phyloP scores from a whole-genome alignment of 2,113 vertebrate species.

The Pomatorhinus ruficollis region DNA sequence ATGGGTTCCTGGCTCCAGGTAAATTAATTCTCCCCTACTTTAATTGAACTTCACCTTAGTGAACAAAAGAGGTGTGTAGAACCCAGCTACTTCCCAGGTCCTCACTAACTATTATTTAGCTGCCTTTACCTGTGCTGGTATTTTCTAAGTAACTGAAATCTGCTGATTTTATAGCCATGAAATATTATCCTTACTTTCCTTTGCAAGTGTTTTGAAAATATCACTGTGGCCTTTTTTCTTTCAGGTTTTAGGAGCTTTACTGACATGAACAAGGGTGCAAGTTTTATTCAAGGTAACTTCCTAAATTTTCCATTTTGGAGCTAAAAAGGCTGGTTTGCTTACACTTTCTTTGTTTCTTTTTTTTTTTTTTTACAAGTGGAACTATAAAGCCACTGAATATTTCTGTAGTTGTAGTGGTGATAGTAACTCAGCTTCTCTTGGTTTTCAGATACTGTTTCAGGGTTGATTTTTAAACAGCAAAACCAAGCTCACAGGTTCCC shows the following conservation, averaged over 20 bases:
- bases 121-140: neutral
- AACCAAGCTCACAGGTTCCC: neutral
- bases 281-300: neutral
- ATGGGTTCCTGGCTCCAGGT: neutral
- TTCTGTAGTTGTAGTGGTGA: neutral
- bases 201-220: neutral
- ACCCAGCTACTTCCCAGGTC: neutral
- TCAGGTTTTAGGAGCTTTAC: neutral
- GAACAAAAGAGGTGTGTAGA: neutral
- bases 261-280: neutral
- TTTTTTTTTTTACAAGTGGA: neutral
- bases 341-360: neutral
- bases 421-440: neutral
- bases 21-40: neutral
- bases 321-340: neutral
- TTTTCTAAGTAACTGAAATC: neutral
- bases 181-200: neutral
- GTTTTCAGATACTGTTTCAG: neutral
- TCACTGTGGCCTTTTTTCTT: neutral
- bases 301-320: neutral
- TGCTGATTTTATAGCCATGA: neutral
- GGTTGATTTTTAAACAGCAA: neutral
- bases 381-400: neutral
- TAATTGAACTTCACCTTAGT: neutral
- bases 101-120: neutral